Evolutionary conservation across 2,113 vertebrate genomes (phyloP), one percentile per base, ranked within the genome.

Genomic region (Sclerurus mexicanus): DNA sequence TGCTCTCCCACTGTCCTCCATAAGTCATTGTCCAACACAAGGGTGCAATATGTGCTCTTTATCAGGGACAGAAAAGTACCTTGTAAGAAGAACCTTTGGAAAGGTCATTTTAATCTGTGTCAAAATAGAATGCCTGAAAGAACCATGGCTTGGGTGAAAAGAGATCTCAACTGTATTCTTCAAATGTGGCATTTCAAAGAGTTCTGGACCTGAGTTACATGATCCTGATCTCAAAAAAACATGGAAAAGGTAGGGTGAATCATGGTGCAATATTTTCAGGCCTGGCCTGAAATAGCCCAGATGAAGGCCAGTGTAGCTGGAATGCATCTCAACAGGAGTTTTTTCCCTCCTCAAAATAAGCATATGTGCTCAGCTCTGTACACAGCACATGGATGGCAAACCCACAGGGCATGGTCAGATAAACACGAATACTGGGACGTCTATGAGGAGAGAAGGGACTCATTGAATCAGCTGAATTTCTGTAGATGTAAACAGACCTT

Each of bases 371-470:
- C 82, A 88, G 46, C 30, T 91, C 55, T 66, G 55, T 46, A 28
- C 68, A 30, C 33, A 88, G 49, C n/a, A 75, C 58, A 63, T 27
- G 80, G 53, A 91, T 53, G 87, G 58, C 73, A 94, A 87, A 84
- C 31, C 46, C 73, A 79, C 46, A 81, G 44, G 64, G 58, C 59
- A 96, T 9, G 87, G 95, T 84, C 47, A 93, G 87, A 49, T 94
- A 86, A 69, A 16, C n/a, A 66, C 80, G 86, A 91, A 95, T 79
- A 91, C 69, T 90, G 83, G 53, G 56, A 14, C n/a, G 21, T 66
- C 82, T 96, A 73, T 93, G 60, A 21, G 64, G 66, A 84, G 55
- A 95, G 72, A 96, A 94, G 71, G 64, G 58, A 71, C 11, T 86
- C 78, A 72, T 74, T 95, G 93, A 96, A 90, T 84, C 14, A 80